These are phyloP conservation scores for Exephanes ischioxanthus DNA, from an alignment of 2,888 invertebrate genomes.

Conservation along the genomic window DNA sequence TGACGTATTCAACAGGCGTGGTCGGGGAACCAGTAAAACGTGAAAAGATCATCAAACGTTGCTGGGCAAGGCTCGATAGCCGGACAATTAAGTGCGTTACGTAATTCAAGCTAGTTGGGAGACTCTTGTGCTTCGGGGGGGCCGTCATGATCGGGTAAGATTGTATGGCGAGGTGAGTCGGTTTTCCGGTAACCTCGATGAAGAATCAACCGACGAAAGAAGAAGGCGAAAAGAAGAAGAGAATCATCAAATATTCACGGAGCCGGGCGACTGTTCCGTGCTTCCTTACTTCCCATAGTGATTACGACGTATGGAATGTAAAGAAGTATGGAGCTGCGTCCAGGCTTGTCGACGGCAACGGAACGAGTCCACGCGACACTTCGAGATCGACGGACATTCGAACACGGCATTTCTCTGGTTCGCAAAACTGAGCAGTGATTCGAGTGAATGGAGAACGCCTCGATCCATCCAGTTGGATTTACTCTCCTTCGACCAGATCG, in stretches of 20 bases:
- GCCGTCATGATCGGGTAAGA: constrained; percentile 47
- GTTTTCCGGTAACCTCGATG: constrained; percentile 4
- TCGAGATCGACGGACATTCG: not conserved
- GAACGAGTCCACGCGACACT: not conserved
- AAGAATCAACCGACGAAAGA: not conserved
- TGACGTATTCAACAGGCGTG: not conserved
- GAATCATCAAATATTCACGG: not conserved
- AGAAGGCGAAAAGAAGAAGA: not conserved
- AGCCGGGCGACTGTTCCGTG: constrained; percentile 93
- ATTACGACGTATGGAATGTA: constrained; percentile 96
- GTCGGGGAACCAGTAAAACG: constrained; percentile 35
- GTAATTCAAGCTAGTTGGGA: constrained; percentile 30
- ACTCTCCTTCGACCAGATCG: not conserved
- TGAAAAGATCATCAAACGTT: constrained; percentile 27
- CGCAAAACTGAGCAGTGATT: constrained; percentile 18
- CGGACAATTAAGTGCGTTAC: constrained; percentile 56
- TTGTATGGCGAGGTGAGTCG: constrained; percentile 30
- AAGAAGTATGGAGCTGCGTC: constrained; percentile 96
- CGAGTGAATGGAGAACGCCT: constrained; percentile 17
- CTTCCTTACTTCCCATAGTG: constrained; percentile 98
- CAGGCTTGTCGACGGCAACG: constrained; percentile 74
- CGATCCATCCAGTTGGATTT: constrained; percentile 8
- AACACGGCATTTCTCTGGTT: not conserved
- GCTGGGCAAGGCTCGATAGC: not conserved
- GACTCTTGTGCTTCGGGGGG: constrained; percentile 40